Base-by-base conservation (phyloP, 92 coral and sea anemone species). In the Parazoanthus darwini region DNA sequence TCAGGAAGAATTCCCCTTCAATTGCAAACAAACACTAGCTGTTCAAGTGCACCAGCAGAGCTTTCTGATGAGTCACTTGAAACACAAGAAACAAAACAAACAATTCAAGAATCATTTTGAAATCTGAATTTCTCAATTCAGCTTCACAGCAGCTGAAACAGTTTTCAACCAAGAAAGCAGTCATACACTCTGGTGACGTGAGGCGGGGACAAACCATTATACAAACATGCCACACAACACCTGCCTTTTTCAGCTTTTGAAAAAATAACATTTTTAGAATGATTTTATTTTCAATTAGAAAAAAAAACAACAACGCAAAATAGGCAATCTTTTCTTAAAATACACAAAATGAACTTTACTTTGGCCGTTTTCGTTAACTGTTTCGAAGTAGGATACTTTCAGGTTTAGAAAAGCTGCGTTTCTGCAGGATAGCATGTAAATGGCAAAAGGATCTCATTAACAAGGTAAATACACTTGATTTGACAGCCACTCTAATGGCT, bases 21-120 rank as follows among this genome's bases (percentile, higher is more conserved):
- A 11, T 6, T 48, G 11, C 51, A 48, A 48, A 48, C 51, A 63
- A 63, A 63, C 70, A 63, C 70, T 63, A 54, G 8, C n/a, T 0
- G 22, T 75, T 76, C 29, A 50, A 79, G 82, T 50, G 66, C 37
- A 13, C 13, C 0, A 13, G n/a, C 66, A 20, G 7, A 79, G 42
- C 39, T 51, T 26, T 79, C 8, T 50, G 67, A 79, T 22, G 82
- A 79, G 18, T 51, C 82, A 79, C 82, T 79, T 50, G 66, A 44
- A 50, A 50, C n/a, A 29, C n/a, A 9, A 79, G 22, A 73, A 25
- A 79, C 42, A 29, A n/a, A 50, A 48, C 13, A 79, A 79, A 79
- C 82, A 51, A 11, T 79, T 48, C 39, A 9, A 79, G 38, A 6
- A 50, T 79, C 66, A 33, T 79, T 79, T 79, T 48, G 65, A 44